Conservation (phyloP, 1,140 invertebrate genomes). For the Drosophila melanica region DNA sequence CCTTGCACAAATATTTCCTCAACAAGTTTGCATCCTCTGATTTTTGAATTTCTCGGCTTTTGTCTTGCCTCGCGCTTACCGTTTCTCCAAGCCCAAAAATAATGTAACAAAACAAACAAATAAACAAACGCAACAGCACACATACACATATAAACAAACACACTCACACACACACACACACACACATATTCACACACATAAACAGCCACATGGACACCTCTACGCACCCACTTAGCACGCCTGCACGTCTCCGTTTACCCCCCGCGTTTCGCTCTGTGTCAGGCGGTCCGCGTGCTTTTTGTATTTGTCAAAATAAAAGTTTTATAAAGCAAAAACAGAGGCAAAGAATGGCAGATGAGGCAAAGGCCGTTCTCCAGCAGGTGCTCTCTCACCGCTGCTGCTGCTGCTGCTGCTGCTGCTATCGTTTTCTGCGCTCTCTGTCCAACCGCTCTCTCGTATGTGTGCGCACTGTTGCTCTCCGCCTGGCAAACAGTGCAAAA, state of each 20-base stretch:
- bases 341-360: slow-evolving; percentile 24
- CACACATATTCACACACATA: slow-evolving; percentile 9
- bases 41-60: slow-evolving; percentile 76
- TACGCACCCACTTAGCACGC: slow-evolving; percentile 55
- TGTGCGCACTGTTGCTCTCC: slow-evolving; percentile 27
- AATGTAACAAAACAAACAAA: slow-evolving; percentile 77
- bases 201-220: slow-evolving; percentile 11
- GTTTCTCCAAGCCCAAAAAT: slow-evolving; percentile 18
- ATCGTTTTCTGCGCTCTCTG: slow-evolving; percentile 3
- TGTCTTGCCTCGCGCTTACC: slow-evolving; percentile 29
- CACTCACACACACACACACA: slow-evolving; percentile 27
- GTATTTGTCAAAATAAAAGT: slow-evolving; percentile 71
- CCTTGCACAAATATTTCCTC: slow-evolving; percentile 64
- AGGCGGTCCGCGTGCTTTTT: slow-evolving; percentile 54
- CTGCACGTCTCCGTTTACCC: slow-evolving; percentile 11
- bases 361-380: slow-evolving; percentile 28
- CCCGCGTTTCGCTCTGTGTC: slow-evolving; percentile 13
- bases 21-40: slow-evolving; percentile 76
- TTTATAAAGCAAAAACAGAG: slow-evolving; percentile 49
- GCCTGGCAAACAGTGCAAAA: slow-evolving; percentile 42
- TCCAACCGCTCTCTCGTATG: slow-evolving; percentile 1
- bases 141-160: slow-evolving; percentile 32
- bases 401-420: slow-evolving; percentile 13
- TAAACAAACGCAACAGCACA: slow-evolving; percentile 56
- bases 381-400: slow-evolving; percentile 11